Base-by-base conservation (phyloP, 2,888 invertebrate species). In the Morinoia aosen region DNA sequence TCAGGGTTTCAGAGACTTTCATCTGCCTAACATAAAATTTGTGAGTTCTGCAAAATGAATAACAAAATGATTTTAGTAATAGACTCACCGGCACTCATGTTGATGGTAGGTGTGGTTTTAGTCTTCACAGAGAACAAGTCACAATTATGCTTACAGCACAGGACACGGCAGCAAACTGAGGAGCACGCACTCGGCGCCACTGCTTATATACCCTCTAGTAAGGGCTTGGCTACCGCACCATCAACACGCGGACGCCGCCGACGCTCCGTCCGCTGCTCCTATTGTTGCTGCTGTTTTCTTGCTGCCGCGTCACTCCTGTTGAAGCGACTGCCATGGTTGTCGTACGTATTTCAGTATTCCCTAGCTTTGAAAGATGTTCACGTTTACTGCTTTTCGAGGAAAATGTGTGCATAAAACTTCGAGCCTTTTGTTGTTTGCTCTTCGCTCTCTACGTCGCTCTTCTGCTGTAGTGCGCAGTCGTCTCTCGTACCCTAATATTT, bases 1-100 rank as follows among this genome's bases (percentile, higher is more conserved):
- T n/a, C n/a, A n/a, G n/a, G n/a, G n/a, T n/a, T n/a, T n/a, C 19
- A 76, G 25, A 33, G 33, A n/a, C n/a, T 76, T 76, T 33, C 76
- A 33, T 33, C 25, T 33, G 19, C 25, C 76, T 7, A 76, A 33
- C 25, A 33, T 76, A 19, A 7, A 76, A 76, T 33, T 76, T 25
- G 33, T 25, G 2, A 33, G 19, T 76, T 33, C 25, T 33, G 25
- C 33, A 76, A 76, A 76, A 76, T 19, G 76, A 25, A 76, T 76
- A 33, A 33, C 76, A 7, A 33, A 76, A 33, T 76, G 19, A 76
- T 76, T 76, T 76, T 76, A 93, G 93, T 93, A n/a, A 12, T 11
- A 93, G 40, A 93, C 93, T 93, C 40, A 93, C 93, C 93, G 93
- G 93, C 93, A 93, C 93, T 93, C 93, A 93, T 93, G 93, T 48